Conservation (phyloP, 2,888 invertebrate genomes). For the Cyclophora punctaria region DNA sequence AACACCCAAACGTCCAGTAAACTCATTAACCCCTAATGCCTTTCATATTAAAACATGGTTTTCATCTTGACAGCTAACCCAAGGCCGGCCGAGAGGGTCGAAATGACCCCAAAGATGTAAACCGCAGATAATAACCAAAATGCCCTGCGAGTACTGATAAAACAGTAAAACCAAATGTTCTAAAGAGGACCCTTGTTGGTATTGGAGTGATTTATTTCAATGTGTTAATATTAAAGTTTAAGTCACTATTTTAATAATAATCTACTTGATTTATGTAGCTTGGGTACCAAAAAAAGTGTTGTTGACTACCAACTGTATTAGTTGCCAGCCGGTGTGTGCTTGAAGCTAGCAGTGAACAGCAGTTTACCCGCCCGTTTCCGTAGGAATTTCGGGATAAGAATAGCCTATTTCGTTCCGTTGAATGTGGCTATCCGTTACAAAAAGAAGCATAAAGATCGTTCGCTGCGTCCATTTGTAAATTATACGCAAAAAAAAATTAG, state of each 20-base stretch:
- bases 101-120: slow-evolving; percentile 53
- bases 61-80: slow-evolving; percentile 60
- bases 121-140: slow-evolving; percentile 52
- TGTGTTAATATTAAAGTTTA: no score
- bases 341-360: no score
- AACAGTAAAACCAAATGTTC: slow-evolving; percentile 54
- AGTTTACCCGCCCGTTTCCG: no score
- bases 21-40: slow-evolving; percentile 58
- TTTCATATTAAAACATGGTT: slow-evolving; percentile 55
- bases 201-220: background rate
- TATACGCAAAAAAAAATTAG: no score
- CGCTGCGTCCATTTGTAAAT: no score
- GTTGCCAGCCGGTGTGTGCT: no score
- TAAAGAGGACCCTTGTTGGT: slow-evolving; percentile 19
- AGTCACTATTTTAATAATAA: slow-evolving; percentile 6
- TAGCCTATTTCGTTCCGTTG: no score
- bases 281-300: no score
- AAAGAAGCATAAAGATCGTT: no score
- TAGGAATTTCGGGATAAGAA: no score
- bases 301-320: no score
- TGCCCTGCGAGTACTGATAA: slow-evolving; percentile 63
- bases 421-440: no score
- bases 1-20: slow-evolving; percentile 36
- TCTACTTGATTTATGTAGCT: slow-evolving; percentile 17
- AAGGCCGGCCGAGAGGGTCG: slow-evolving; percentile 40